Evolutionary conservation across 2,797 vertebrate genomes (phyloP), one percentile per base, ranked within the genome.

Genomic region (Heliangelus exortis): DNA sequence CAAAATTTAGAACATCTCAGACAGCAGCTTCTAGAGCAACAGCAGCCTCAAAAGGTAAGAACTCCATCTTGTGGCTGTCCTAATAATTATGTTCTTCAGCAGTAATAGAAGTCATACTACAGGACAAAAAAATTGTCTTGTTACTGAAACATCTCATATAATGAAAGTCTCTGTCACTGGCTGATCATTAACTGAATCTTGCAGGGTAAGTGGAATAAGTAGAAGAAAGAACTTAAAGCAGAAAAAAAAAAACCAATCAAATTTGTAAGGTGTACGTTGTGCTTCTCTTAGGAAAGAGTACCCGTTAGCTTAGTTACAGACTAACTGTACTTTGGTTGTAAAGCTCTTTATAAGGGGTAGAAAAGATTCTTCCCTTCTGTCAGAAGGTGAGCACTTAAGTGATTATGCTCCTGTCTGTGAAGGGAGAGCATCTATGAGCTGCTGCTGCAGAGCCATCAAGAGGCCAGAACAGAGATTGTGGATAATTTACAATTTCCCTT

Each of bases 1-100:
- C 99, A 99, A 97, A 99, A 99, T 96, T 96, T 99, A 84, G 99
- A 99, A 94, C 99, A 99, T 96, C 98, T 99, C 95, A 98, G 99
- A 96, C 99, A 99, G 69, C 99, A 99, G 93, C 98, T 99, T 84
- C 84, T 99, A 80, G 99, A 99, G 75, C 98, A 98, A 54, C 98
- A 97, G 84, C 98, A 97, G 81, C 98, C 98, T 91, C 98, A 98
- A 95, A 99, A 99, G 98, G 99, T 99, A 96, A 48, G 87, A 84
- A 66, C 92, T 90, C 90, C 95, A 93, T 77, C 96, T 96, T 94
- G 94, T 97, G 96, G 96, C 79, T 80, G 22, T 85, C 5, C 3
- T 31, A 45, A 54, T 95, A 82, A 82, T 74, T 76, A 23, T 71
- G 7, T 74, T 89, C 11, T 83, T 12, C 6, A 10, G 21, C 45